Percentiles rank a stretch among this genome's conserved stretches.
These are phyloP conservation scores for Cantharis lateralis DNA, from an alignment of 2,888 invertebrate genomes.

Conservation along the genomic window DNA sequence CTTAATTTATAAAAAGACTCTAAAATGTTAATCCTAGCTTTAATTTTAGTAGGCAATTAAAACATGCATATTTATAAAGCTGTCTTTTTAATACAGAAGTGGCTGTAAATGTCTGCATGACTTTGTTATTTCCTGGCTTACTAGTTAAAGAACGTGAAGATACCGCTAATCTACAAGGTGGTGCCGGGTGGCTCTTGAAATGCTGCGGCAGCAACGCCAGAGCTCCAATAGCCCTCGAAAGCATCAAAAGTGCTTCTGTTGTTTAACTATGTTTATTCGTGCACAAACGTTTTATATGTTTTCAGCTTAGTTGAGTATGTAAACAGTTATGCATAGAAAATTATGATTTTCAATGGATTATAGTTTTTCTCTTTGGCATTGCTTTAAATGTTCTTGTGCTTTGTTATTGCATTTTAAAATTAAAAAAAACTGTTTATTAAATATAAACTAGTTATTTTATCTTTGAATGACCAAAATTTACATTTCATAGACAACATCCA, in stretches of 20 bases:
- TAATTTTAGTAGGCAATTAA: conserved; percentile 43
- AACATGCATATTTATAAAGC: conserved; percentile 42
- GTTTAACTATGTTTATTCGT: conserved; percentile 47
- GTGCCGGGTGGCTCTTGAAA: conserved; percentile 36
- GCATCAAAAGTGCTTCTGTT: conserved; percentile 43
- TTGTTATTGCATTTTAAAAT: neutral
- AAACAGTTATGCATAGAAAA: conserved; percentile 25
- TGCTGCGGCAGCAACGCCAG: conserved; percentile 39
- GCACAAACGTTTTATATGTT: conserved; percentile 37
- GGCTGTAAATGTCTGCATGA: conserved; percentile 32
- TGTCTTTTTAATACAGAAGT: conserved; percentile 40
- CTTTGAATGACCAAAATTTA: conserved; percentile 22
- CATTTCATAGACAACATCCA: conserved; percentile 30
- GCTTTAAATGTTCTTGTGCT: neutral
- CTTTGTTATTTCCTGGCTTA: conserved; percentile 22
- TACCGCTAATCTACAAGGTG: conserved; percentile 39
- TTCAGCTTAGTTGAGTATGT: conserved; percentile 19
- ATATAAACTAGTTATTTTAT: conserved; percentile 4
- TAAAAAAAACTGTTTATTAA: neutral
- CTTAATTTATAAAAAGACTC: conserved; percentile 36
- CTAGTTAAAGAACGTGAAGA: conserved; percentile 34
- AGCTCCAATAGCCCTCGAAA: conserved; percentile 42
- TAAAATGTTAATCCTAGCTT: conserved; percentile 39
- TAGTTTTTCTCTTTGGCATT: neutral
- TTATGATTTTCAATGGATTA: conserved; percentile 24